Evolutionary conservation across 2,113 vertebrate genomes (phyloP).

Genomic region (Uropsilus gracilis): DNA sequence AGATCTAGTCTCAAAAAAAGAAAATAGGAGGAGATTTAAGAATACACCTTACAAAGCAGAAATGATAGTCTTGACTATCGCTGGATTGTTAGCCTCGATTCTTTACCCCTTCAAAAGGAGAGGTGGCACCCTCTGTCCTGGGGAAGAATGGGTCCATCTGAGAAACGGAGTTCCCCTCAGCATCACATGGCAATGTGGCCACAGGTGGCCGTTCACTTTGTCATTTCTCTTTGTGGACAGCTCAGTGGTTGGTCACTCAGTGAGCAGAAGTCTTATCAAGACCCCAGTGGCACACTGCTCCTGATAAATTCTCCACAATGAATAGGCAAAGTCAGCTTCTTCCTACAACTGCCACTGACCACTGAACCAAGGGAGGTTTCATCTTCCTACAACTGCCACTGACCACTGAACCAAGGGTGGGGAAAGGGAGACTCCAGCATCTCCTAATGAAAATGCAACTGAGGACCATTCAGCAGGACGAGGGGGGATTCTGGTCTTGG

Average conservation of each 20-base stretch:
- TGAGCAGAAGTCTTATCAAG: neutral
- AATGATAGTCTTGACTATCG: neutral
- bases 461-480: neutral
- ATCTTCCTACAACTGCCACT: neutral
- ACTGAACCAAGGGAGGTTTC: neutral
- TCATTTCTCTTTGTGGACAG: neutral
- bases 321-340: neutral
- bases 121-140: neutral
- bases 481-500: neutral
- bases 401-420: neutral
- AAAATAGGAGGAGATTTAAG: slow-evolving; percentile 54
- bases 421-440: neutral
- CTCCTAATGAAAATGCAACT: neutral
- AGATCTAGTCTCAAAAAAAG: too few species aligned
- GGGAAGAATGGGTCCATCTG: neutral
- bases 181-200: neutral
- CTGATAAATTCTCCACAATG: too few species aligned
- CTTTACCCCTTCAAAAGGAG: neutral
- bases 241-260: too few species aligned
- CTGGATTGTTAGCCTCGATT: neutral
- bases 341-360: neutral
- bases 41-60: neutral
- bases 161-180: neutral
- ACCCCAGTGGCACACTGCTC: neutral
- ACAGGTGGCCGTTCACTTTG: neutral